Evolutionary conservation across 2,888 invertebrate genomes (phyloP).

Genomic region (Ceraclea dissimilis): DNA sequence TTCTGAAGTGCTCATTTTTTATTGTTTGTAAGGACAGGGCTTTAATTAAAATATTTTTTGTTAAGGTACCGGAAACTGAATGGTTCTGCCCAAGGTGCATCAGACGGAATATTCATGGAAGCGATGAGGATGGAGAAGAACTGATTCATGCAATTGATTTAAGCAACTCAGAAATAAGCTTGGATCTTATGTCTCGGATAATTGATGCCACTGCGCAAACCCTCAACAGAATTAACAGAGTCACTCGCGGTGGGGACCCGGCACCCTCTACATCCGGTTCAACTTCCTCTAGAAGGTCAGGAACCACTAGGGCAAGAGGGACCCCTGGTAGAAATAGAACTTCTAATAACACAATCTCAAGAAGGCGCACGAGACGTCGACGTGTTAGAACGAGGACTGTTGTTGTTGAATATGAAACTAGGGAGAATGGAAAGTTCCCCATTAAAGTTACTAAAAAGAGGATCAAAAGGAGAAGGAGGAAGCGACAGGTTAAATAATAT

Average conservation of each 20-base stretch:
- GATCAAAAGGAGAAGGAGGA: conserved; percentile 31
- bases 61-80: conserved; percentile 64
- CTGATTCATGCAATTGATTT: conserved; percentile 34
- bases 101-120: conserved; percentile 28
- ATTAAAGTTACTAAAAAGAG: conserved; percentile 45
- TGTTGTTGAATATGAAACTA: conserved; percentile 58
- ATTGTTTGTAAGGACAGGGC: background rate
- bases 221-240: background rate
- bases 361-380: background rate
- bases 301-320: conserved; percentile 11
- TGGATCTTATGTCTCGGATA: conserved; percentile 29
- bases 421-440: conserved; percentile 55
- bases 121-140: conserved; percentile 33
- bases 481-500: background rate
- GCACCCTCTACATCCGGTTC: conserved; percentile 22
- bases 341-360: conserved; percentile 25
- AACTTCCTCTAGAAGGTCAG: conserved; percentile 23
- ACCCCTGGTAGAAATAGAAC: conserved; percentile 27
- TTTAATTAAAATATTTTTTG: background rate
- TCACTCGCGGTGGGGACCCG: background rate
- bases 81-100: conserved; percentile 82
- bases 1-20: background rate
- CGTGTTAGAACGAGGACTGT: conserved; percentile 34
- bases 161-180: conserved; percentile 29
- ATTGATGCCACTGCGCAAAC: conserved; percentile 23